Evolutionary conservation across 1,140 invertebrate species (phyloP), one percentile per base, ranked within the genome.

Genomic region (Sitodiplosis mosellana): DNA sequence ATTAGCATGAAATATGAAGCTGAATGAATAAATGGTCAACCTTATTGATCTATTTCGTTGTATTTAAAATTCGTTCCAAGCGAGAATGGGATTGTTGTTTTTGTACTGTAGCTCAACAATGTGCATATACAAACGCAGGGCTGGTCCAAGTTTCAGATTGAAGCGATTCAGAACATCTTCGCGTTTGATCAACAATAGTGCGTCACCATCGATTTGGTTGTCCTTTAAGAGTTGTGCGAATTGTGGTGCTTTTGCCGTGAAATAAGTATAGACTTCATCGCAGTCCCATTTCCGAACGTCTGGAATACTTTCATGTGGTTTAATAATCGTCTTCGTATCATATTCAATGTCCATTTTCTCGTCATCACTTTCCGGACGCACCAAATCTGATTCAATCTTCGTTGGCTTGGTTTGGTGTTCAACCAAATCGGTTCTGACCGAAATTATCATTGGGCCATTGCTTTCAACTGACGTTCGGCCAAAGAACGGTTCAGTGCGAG

Each of bases 161-260:
- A 63, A 56, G 4, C 56, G 51, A 40, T 55, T 53, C 19, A 63
- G 51, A 42, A 63, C 48, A 52, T 63, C 61, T 6, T 53, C 46
- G 12, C 61, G 60, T 22, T 54, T 58, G 0, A 63, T 53, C 15
- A 63, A 48, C 21, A 63, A 50, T 17, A 63, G 45, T 6, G 60
- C 55, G 15, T 49, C 52, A 6, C 61, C 61, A 53, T 63, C 59
- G 12, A 63, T 61, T 34, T 63, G 61, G 45, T 63, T 59, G 1
- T 43, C 34, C 14, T 54, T 53, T 20, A 63, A 59, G 8, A 54
- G 49, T 4, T 48, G 36, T 2, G 60, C 61, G 33, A 63, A 56
- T 1, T 47, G 46, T 3, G 61, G 61, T 51, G 60, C 63, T 19
- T 47, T 48, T 19, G 51, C 53, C 8, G 45, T 18, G 6, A 63